Evolutionary conservation across 2,797 vertebrate species (phyloP).

Genomic region (Agapornis canus): DNA sequence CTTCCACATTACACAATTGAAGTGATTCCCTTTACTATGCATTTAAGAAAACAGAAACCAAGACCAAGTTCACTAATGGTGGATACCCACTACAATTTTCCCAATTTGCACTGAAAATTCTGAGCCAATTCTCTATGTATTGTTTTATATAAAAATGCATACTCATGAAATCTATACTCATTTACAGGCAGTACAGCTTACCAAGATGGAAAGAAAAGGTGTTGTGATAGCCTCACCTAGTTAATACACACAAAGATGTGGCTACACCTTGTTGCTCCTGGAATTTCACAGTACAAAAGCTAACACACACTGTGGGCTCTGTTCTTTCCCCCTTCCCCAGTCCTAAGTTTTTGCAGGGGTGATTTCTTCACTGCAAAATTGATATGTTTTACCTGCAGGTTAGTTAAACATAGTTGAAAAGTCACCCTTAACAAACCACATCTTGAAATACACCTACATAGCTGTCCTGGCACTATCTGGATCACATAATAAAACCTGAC

Average conservation of each 20-base stretch:
- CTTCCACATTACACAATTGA: not conserved
- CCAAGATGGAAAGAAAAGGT: not conserved
- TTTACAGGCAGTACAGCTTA: not conserved
- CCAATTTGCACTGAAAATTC: not conserved
- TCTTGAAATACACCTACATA: not conserved
- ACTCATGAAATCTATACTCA: not conserved
- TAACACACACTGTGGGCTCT: not conserved
- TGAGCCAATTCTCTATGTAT: not conserved
- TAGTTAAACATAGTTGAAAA: not conserved
- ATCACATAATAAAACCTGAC: accelerated
- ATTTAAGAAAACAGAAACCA: not conserved
- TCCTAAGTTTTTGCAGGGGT: not conserved
- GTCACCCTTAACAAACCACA: not conserved
- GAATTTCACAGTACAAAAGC: not conserved
- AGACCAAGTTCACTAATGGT: not conserved
- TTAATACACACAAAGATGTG: not conserved
- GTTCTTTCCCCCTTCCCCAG: not conserved
- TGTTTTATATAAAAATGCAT: not conserved
- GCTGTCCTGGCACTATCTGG: not conserved
- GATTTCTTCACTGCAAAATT: not conserved
- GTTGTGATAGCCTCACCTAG: not conserved
- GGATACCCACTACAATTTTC: not conserved
- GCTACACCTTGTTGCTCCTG: not conserved
- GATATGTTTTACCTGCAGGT: not conserved
- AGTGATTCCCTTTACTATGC: not conserved